Percentiles rank a stretch among this genome's conserved stretches.
These are phyloP conservation scores for Neogobius melanostomus DNA, from an alignment of 2,113 vertebrate species.

Conservation along the genomic window DNA sequence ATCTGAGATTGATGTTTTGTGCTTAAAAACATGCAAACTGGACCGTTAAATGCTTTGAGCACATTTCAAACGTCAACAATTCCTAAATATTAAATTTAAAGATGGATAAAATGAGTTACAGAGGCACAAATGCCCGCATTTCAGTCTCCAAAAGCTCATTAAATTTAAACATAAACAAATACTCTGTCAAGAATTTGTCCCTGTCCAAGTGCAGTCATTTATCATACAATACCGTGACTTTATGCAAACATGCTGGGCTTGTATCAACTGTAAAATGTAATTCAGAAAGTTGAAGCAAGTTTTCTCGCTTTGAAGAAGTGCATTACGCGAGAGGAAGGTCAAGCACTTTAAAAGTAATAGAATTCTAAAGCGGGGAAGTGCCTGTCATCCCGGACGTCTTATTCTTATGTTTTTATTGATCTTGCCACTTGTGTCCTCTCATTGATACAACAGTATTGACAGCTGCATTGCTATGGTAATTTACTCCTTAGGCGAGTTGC, in stretches of 20 bases:
- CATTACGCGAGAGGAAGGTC: conserved; percentile 47
- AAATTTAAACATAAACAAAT: conserved; percentile 15
- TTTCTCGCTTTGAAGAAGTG: conserved; percentile 27
- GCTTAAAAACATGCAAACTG: conserved; percentile 8
- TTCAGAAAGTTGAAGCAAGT: conserved; percentile 37
- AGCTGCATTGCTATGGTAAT: conserved; percentile 74
- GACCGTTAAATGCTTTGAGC: conserved; percentile 7
- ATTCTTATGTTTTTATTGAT: conserved; percentile 73
- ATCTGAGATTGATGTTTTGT: conserved; percentile 16
- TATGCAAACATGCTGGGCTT: conserved; percentile 23
- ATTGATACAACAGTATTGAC: conserved; percentile 69
- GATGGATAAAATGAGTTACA: neutral
- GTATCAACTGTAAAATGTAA: conserved; percentile 28
- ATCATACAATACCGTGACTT: conserved; percentile 7
- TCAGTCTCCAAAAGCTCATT: conserved; percentile 11
- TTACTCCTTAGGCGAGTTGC: conserved; percentile 47
- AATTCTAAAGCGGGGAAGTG: conserved; percentile 60
- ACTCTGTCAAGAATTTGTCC: conserved; percentile 1
- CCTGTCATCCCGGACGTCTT: conserved; percentile 50
- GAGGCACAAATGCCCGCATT: conserved; percentile 10
- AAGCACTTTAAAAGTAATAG: conserved; percentile 53
- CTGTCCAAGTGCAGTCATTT: neutral
- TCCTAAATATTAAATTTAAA: conserved; percentile 3
- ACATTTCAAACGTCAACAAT: conserved; percentile 18
- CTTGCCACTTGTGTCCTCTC: conserved; percentile 57